Evolutionary conservation across 1,140 invertebrate genomes (phyloP).

Genomic region (Helicoverpa armigera): DNA sequence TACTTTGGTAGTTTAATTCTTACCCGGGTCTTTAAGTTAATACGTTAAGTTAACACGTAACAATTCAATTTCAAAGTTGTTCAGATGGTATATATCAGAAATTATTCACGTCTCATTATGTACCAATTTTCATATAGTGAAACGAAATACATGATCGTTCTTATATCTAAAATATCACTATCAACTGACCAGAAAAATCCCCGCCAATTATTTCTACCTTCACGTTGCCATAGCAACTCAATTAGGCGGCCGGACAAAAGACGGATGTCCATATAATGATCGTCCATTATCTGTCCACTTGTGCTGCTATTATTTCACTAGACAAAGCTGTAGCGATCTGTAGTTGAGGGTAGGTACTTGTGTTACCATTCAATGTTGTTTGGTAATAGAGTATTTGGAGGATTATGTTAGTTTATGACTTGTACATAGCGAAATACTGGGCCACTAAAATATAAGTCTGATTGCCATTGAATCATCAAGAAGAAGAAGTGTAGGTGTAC

Average conservation of each 20-base stretch:
- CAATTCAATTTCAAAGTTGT: too few relatives aligned
- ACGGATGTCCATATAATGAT: slow-evolving; percentile 67
- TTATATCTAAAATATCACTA: slow-evolving; percentile 4
- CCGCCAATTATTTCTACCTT: slow-evolving; percentile 52
- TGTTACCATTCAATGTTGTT: not conserved
- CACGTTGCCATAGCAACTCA: slow-evolving; percentile 66
- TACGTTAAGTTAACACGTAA: too few relatives aligned
- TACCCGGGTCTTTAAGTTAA: too few relatives aligned
- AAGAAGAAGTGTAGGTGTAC: too few relatives aligned
- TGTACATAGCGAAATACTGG: too few relatives aligned
- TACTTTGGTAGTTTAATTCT: too few relatives aligned
- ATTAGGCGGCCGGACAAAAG: slow-evolving; percentile 71
- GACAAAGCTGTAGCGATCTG: slow-evolving; percentile 39
- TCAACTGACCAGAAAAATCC: not conserved
- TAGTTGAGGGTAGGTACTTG: slow-evolving; percentile 11
- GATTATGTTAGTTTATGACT: not conserved
- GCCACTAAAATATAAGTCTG: too few relatives aligned
- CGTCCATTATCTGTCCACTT: slow-evolving; percentile 66
- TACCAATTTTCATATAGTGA: too few relatives aligned
- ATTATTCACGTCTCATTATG: too few relatives aligned
- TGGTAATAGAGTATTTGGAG: not conserved
- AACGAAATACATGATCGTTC: not conserved
- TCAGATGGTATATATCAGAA: too few relatives aligned
- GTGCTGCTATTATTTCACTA: slow-evolving; percentile 37
- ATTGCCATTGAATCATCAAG: too few relatives aligned